Evolutionary conservation across 2,888 invertebrate genomes (phyloP), one percentile per base, ranked within the genome.

Genomic region (Pediacus dermestoides): DNA sequence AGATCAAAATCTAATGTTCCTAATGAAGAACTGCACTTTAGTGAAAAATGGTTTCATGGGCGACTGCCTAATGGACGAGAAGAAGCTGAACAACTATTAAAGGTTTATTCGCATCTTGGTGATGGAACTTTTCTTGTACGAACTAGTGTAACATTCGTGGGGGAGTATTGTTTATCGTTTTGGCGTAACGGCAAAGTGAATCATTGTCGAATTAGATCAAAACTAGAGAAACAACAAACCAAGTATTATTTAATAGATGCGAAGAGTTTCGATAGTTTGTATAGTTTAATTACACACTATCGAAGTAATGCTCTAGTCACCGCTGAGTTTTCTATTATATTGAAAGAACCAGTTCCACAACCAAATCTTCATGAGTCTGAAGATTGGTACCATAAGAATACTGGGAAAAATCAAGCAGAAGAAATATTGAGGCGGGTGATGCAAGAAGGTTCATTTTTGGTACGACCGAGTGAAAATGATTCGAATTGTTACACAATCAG

Each of bases 41-140:
- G 86, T 13, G 94, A 94, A 68, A 86, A 86, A 63, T 94, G 94
- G 94, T 94, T 92, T 63, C 94, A 94, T 62, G 92, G 93, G 0
- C 84, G 84, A 64, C 68, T 93, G 21, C 79, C 83, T 9, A 86
- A 85, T 13, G 88, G 88, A 11, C 70, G 90, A 2, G 80, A 79
- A 44, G 88, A 91, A 59, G 87, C 90, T 0, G 88, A 88, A 62
- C 77, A 81, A 48, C 75, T 90, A 16, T 68, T 94, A 6, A 75
- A 79, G 37, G 76, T 79, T 3, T 89, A 91, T 63, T 77, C 89
- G 0, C 78, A 86, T 63, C 73, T 92, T 2, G 92, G 92, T 0
- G 91, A 93, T 63, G 94, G 93, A 0, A 91, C 92, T 0, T 94
- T 94, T 66, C 74, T 94, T 15, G 95, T 96, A 1, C 75, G 95